Percentiles rank a stretch among this genome's conserved stretches.
Conservation (phyloP, 1,140 invertebrate genomes). For the Drosophila pandora region DNA sequence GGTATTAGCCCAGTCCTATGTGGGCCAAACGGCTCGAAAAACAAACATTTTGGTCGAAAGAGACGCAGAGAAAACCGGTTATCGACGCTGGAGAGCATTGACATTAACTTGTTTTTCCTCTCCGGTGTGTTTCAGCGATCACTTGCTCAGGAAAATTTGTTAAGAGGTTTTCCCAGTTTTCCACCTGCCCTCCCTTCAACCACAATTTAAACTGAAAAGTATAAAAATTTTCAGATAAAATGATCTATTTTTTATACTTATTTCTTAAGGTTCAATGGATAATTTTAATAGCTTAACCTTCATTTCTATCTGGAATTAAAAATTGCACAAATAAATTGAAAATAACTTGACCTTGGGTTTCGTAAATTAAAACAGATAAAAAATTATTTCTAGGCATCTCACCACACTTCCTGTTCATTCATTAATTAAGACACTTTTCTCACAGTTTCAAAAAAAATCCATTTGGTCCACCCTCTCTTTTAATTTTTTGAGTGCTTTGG, state of each 20-base stretch:
- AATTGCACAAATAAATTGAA: not conserved
- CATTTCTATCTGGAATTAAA: not conserved
- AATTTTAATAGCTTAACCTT: not conserved
- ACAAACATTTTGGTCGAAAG: conserved; percentile 16
- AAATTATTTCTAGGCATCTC: not conserved
- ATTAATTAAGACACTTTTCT: conserved; percentile 12
- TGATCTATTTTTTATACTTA: no score
- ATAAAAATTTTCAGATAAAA: no score
- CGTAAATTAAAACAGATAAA: not conserved
- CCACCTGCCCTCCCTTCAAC: conserved; percentile 16
- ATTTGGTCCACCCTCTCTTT: not conserved
- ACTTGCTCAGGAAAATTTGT: conserved; percentile 35
- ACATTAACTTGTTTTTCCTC: conserved; percentile 29
- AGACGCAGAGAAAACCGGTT: conserved; percentile 32
- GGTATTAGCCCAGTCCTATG: conserved; percentile 33
- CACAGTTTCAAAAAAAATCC: not conserved
- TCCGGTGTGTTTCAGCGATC: conserved; percentile 7
- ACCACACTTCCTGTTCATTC: not conserved
- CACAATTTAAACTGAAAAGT: not conserved
- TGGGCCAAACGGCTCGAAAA: conserved; percentile 37
- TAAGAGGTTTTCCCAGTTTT: conserved; percentile 27
- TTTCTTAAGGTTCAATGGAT: not conserved
- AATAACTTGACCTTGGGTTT: not conserved
- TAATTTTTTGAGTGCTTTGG: not conserved
- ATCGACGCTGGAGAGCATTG: conserved; percentile 21